These are phyloP conservation scores for Argyrosomus japonicus DNA, from an alignment of 2,113 vertebrate genomes.

Conservation along the genomic window DNA sequence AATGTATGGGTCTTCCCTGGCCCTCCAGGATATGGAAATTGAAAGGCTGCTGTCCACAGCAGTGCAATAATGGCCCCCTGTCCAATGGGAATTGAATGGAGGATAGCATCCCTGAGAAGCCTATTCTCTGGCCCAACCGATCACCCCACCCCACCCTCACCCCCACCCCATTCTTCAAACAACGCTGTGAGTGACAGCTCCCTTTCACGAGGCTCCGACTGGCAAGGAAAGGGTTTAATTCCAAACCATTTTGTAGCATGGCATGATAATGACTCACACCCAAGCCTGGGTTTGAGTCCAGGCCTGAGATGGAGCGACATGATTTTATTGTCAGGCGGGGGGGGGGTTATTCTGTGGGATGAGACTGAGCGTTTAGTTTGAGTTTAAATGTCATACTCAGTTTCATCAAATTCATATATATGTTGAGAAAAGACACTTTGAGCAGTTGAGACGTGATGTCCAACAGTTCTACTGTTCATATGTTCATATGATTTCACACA, in stretches of 20 bases:
- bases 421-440: neutral
- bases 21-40: constrained; percentile 70
- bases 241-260: constrained; percentile 86
- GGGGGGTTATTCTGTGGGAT: constrained; percentile 16
- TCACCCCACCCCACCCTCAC: constrained; percentile 68
- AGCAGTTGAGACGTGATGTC: neutral
- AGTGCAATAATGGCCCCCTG: constrained; percentile 84
- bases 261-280: constrained; percentile 80
- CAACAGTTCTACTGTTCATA: neutral
- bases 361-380: constrained; percentile 2
- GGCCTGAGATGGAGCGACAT: constrained; percentile 30
- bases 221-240: constrained; percentile 89
- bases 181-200: constrained; percentile 91
- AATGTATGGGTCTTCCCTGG: constrained; percentile 61
- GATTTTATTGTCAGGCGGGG: constrained; percentile 35
- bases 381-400: neutral
- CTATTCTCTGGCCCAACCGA: constrained; percentile 85
- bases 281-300: constrained; percentile 29
- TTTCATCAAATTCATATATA: neutral
- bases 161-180: constrained; percentile 87
- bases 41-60: constrained; percentile 70
- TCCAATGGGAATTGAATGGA: constrained; percentile 94
- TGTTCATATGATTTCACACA: no score
- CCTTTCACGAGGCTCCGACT: constrained; percentile 90
- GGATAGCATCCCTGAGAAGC: constrained; percentile 91